Evolutionary conservation across 2,888 invertebrate species (phyloP).

Genomic region (Dexiosoma caninum): DNA sequence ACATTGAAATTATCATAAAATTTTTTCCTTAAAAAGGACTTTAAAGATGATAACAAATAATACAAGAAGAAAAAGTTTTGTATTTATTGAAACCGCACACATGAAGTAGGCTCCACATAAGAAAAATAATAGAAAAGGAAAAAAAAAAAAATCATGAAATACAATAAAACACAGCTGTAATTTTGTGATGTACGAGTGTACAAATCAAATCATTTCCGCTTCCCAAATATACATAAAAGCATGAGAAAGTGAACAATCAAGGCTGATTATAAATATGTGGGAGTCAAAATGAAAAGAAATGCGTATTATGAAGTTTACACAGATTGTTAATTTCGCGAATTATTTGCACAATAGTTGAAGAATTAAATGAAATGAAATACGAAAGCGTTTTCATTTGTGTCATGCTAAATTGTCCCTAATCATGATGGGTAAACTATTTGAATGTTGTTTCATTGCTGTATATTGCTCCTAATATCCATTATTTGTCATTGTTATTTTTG

Average conservation of each 20-base stretch:
- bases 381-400: not conserved
- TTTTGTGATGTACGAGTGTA: not conserved
- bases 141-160: not conserved
- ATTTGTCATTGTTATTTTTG: not conserved
- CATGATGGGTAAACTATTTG: slow-evolving; percentile 3
- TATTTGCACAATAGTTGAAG: not conserved
- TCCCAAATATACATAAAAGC: not conserved
- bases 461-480: not conserved
- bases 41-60: not conserved
- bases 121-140: not conserved
- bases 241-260: not conserved
- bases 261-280: not conserved
- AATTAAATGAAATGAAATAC: not conserved
- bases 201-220: not conserved
- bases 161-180: not conserved
- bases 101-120: not conserved
- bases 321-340: not conserved
- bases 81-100: not conserved
- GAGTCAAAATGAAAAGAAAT: not conserved
- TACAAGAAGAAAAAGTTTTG: not conserved
- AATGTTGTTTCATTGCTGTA: slow-evolving; percentile 1
- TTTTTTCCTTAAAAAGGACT: too few species aligned
- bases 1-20: too few species aligned
- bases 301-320: not conserved
- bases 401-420: slow-evolving; percentile 11